phyloP scores from a whole-genome alignment of 2,113 vertebrate genomes.

The Tenebrosternarchus preto region DNA sequence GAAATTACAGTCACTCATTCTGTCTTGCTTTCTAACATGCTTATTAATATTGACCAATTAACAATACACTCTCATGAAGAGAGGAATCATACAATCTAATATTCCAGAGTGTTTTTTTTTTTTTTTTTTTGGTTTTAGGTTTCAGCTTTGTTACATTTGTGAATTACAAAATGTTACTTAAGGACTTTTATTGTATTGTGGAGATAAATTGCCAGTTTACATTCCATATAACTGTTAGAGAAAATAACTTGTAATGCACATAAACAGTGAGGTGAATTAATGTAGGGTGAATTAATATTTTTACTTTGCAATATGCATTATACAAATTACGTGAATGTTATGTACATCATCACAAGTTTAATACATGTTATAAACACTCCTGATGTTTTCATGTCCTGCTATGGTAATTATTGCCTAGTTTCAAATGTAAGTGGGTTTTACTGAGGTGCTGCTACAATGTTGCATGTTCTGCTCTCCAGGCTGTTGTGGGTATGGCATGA shows the following conservation, averaged over 20 bases:
- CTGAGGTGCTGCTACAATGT: background rate
- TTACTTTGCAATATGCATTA: no score
- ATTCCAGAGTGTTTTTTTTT: background rate
- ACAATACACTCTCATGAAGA: background rate
- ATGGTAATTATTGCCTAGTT: background rate
- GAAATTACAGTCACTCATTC: slow-evolving; percentile 56
- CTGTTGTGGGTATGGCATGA: background rate
- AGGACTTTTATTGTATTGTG: no score
- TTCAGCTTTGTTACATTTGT: background rate
- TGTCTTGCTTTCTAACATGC: slow-evolving; percentile 39
- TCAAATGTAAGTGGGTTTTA: background rate
- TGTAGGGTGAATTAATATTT: no score
- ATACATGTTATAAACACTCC: background rate
- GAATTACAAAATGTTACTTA: no score
- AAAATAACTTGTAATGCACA: no score
- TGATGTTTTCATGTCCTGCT: background rate
- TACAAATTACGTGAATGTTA: background rate
- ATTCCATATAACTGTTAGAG: no score
- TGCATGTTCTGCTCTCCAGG: background rate
- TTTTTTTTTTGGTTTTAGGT: background rate
- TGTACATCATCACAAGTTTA: background rate
- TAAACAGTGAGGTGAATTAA: no score
- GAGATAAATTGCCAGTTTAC: no score
- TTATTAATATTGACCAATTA: slow-evolving; percentile 45
- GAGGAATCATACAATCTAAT: background rate